These are phyloP conservation scores for Dryobates pubescens DNA, from an alignment of 2,797 vertebrate genomes.

Conservation along the genomic window DNA sequence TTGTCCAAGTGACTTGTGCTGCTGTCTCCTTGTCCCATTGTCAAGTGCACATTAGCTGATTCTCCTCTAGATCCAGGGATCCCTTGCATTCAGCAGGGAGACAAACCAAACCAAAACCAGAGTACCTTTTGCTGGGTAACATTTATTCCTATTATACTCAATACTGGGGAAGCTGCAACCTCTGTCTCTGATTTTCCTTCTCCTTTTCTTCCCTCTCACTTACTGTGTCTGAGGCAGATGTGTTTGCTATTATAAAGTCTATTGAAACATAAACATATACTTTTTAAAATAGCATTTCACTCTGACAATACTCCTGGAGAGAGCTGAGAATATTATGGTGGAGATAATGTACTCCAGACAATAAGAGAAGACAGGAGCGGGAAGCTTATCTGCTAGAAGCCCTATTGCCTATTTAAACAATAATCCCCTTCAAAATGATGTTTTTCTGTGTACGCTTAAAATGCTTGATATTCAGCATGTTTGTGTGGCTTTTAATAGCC, in stretches of 20 bases:
- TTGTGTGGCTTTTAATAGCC: slow-evolving; percentile 67
- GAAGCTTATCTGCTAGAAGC: slow-evolving; percentile 72
- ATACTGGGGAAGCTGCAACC: not conserved
- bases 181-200: slow-evolving; percentile 24
- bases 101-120: not conserved
- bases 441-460: slow-evolving; percentile 65
- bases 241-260: slow-evolving; percentile 66
- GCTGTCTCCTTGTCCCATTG: not conserved
- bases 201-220: slow-evolving; percentile 35
- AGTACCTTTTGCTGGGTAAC: not conserved
- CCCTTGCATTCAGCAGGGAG: not conserved
- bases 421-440: slow-evolving; percentile 75
- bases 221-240: slow-evolving; percentile 43
- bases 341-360: slow-evolving; percentile 74
- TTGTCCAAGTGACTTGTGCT: not conserved
- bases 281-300: slow-evolving; percentile 69
- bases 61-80: not conserved
- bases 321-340: slow-evolving; percentile 63
- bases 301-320: slow-evolving; percentile 69
- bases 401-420: slow-evolving; percentile 75
- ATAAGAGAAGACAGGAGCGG: slow-evolving; percentile 67
- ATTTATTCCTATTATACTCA: not conserved
- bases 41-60: not conserved
- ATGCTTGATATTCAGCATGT: slow-evolving; percentile 62
- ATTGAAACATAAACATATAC: slow-evolving; percentile 70